Conservation (phyloP, 2,888 invertebrate genomes). For the Epistrophe eligans region DNA sequence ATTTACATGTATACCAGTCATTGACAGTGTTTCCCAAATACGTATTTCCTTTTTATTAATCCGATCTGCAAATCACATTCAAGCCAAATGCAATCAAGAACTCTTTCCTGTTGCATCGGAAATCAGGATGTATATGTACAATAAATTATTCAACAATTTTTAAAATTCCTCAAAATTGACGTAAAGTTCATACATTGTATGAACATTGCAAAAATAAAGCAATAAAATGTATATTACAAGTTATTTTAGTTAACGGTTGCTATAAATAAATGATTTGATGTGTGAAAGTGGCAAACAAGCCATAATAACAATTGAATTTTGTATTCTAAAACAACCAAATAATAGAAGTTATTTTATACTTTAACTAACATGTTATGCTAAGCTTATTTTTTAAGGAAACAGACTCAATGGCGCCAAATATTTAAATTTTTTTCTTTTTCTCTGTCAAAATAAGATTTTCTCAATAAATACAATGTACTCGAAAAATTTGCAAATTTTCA, state of each 20-base stretch:
- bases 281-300: background rate
- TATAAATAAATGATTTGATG: background rate
- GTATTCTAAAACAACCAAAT: background rate
- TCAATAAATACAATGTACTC: background rate
- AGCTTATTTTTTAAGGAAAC: background rate
- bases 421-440: background rate
- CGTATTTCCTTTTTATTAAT: background rate
- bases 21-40: background rate
- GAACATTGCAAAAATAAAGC: background rate
- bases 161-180: slow-evolving; percentile 5
- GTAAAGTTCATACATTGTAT: background rate
- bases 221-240: background rate
- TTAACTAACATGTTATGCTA: background rate
- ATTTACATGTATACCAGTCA: too few relatives aligned
- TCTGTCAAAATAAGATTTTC: slow-evolving; percentile 5
- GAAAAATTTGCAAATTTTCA: slow-evolving; percentile 43
- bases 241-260: background rate
- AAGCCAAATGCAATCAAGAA: background rate
- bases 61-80: background rate
- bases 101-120: background rate
- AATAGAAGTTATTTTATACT: background rate
- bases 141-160: background rate
- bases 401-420: slow-evolving; percentile 12
- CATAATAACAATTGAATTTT: background rate
- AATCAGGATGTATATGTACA: background rate